These are phyloP conservation scores for Falco rusticolus DNA, from an alignment of 2,797 vertebrate genomes.

Conservation along the genomic window DNA sequence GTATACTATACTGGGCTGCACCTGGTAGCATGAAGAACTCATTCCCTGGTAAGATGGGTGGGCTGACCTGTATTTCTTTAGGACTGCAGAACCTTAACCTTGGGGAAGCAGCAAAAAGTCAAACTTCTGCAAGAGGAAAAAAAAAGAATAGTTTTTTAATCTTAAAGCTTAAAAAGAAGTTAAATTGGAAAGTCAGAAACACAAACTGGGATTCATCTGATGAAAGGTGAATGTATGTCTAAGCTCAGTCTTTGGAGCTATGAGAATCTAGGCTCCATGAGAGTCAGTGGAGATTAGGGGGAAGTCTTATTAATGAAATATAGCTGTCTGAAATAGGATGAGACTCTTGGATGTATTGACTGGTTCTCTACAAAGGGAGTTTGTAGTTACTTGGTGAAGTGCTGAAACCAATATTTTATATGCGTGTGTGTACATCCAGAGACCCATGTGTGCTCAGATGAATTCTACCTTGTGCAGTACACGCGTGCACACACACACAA, in stretches of 20 bases:
- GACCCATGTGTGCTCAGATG: neutral
- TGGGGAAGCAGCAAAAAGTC: neutral
- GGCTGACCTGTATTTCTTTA: neutral
- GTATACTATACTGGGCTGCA: neutral
- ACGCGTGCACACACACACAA: neutral
- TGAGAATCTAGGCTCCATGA: neutral
- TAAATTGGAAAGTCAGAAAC: neutral
- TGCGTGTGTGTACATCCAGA: neutral
- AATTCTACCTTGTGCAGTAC: neutral
- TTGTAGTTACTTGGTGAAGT: neutral
- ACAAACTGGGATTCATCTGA: neutral
- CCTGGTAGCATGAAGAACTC: neutral
- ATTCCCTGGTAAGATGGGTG: neutral
- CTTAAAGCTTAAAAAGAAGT: neutral
- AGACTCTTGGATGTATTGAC: constrained; percentile 5
- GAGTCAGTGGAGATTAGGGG: neutral
- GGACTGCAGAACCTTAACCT: neutral
- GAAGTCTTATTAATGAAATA: neutral
- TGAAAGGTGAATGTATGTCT: neutral
- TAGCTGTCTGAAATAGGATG: neutral
- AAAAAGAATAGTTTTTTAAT: fast-evolving
- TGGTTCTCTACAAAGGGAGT: neutral
- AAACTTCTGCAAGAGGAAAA: neutral
- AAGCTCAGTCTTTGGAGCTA: neutral
- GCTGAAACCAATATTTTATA: neutral